phyloP scores from a whole-genome alignment of 1,140 invertebrate species.

The Papilio polytes region DNA sequence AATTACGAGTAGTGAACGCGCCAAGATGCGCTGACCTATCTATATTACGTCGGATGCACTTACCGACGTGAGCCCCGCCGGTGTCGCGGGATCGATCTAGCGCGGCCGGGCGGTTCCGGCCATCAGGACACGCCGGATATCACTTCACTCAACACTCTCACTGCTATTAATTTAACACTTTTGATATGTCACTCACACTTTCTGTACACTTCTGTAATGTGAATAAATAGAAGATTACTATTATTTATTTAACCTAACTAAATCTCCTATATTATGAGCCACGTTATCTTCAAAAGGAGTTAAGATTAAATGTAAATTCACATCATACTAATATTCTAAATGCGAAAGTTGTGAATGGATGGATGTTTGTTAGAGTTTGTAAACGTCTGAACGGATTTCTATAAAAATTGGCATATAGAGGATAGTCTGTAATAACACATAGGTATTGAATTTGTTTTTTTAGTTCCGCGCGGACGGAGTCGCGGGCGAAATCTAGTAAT shows the following conservation, averaged over 20 bases:
- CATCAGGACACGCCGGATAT: slow-evolving; percentile 45
- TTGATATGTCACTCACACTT: slow-evolving; percentile 37
- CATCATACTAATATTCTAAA: too few species aligned
- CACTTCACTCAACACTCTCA: slow-evolving; percentile 52
- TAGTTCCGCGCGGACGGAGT: too few species aligned
- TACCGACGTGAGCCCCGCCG: slow-evolving; percentile 57
- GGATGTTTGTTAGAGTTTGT: too few species aligned
- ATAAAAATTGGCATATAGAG: too few species aligned
- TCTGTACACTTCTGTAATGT: background rate
- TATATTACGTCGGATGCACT: slow-evolving; percentile 52
- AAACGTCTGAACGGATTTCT: too few species aligned
- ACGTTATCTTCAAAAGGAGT: background rate
- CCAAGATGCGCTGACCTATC: slow-evolving; percentile 16
- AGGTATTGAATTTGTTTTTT: too few species aligned
- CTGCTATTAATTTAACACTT: slow-evolving; percentile 31
- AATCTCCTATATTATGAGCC: background rate
- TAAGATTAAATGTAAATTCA: background rate
- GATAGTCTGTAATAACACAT: too few species aligned
- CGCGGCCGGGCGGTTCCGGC: slow-evolving; percentile 53
- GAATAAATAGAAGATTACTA: background rate
- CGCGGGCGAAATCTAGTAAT: too few species aligned
- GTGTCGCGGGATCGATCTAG: slow-evolving; percentile 64
- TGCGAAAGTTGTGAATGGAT: too few species aligned
- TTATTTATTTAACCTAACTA: background rate
- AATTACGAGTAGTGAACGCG: background rate